Evolutionary conservation across 2,797 vertebrate genomes (phyloP), one percentile per base, ranked within the genome.

Genomic region (Cyprinodon diabolis): DNA sequence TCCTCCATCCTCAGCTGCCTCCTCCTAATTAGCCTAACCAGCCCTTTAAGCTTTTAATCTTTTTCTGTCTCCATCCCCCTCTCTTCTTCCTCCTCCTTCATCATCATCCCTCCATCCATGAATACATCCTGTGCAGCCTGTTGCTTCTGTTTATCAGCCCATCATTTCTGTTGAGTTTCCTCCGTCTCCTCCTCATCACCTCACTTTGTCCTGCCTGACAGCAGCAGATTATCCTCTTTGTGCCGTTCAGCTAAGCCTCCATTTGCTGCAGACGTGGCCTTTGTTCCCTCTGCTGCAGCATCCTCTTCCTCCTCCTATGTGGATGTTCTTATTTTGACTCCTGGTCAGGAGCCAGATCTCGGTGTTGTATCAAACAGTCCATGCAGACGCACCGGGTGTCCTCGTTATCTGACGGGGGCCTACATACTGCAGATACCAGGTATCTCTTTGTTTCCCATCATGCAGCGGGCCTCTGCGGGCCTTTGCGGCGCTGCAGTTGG

Each of bases 41-140:
- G 4, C 71, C n/a, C 54, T 57, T 57, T 92, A 91, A 90, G 82
- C 91, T 88, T 71, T 89, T 92, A 90, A 91, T 91, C 91, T 87
- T 23, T 79, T 69, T 66, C 71, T 66, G 63, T 60, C 73, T 76
- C 81, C 80, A 45, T 62, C 71, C 55, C 65, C 69, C 69, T 71
- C 79, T 49, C 47, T 17, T 71, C 56, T 49, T 23, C 25, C 25
- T 30, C 25, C 35, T 35, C 74, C 58, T 52, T 66, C 69, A 37
- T 62, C 77, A 74, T 85, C 78, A 72, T 75, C 74, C 67, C 54
- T 83, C 78, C 78, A 58, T 81, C 81, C 77, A 72, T 40, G 71
- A 84, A 82, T 79, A 75, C 76, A 4, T 79, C 35, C 25, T 72
- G 3, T 71, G 76, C 83, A 82, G 75, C 81, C 82, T 84, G 81